Percentiles rank a stretch among this genome's conserved stretches.
phyloP scores from a whole-genome alignment of 2,888 invertebrate species.

The Punctoribates punctum region DNA sequence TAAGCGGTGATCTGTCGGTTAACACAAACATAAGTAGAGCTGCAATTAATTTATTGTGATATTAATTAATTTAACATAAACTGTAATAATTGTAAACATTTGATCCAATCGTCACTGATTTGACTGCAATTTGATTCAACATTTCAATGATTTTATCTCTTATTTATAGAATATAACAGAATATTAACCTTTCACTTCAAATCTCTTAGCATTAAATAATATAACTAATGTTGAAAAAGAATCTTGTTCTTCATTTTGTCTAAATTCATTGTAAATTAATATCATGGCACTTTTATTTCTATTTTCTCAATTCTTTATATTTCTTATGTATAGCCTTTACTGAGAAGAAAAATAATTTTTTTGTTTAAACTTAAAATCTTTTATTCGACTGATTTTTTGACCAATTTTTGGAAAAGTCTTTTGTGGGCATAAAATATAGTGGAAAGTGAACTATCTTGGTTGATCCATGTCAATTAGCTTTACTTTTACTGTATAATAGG shows the following conservation, averaged over 20 bases:
- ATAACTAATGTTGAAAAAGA: no score
- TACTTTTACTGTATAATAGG: no score
- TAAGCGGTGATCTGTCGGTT: slow-evolving; percentile 35
- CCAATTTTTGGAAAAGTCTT: no score
- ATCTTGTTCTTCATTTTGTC: no score
- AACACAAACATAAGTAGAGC: slow-evolving; percentile 18
- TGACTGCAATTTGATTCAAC: neutral
- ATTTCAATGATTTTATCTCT: neutral
- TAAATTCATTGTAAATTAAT: neutral
- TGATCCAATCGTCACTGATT: slow-evolving; percentile 2
- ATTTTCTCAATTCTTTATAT: slow-evolving; percentile 9
- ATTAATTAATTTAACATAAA: slow-evolving; percentile 1
- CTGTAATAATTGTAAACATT: slow-evolving; percentile 25
- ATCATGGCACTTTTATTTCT: slow-evolving; percentile 23
- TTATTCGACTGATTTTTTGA: no score
- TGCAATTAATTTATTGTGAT: slow-evolving; percentile 39
- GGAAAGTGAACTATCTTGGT: no score
- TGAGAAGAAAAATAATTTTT: neutral
- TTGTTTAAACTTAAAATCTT: neutral
- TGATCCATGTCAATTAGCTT: no score
- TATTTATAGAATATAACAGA: no score
- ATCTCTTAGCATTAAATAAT: no score
- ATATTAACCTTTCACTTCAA: no score
- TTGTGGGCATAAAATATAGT: no score
- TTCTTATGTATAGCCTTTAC: neutral